phyloP scores from a whole-genome alignment of 2,888 invertebrate species.

The Lapara coniferarum region DNA sequence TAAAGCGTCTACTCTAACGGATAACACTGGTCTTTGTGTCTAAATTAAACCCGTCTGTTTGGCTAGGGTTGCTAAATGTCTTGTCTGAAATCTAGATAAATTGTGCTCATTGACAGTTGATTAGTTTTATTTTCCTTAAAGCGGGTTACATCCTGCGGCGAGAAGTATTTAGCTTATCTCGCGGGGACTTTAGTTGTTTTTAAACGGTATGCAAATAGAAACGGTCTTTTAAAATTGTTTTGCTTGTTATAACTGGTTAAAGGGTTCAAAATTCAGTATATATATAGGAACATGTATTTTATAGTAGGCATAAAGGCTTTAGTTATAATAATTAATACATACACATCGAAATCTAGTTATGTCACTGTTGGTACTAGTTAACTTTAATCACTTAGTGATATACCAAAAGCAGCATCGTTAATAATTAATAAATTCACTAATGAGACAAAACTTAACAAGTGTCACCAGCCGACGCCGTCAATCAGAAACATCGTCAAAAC shows the following conservation, averaged over 20 bases:
- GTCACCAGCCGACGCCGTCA: constrained; percentile 35
- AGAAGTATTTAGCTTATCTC: constrained; percentile 18
- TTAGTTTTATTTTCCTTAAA: constrained; percentile 17
- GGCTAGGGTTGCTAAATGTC: constrained; percentile 32
- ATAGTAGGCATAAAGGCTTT: too few species aligned
- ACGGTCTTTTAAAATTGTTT: neutral
- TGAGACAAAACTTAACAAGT: neutral
- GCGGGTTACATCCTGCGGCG: constrained; percentile 1
- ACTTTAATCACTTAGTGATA: neutral
- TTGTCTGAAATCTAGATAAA: constrained; percentile 9
- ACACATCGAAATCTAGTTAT: too few species aligned
- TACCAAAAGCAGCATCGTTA: neutral
- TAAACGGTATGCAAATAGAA: neutral
- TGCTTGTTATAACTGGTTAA: too few species aligned
- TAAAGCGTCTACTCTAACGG: constrained; percentile 38
- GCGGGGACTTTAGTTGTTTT: neutral
- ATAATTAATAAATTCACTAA: constrained; percentile 4
- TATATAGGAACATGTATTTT: neutral
- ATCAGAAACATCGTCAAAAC: constrained; percentile 47
- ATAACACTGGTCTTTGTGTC: constrained; percentile 47
- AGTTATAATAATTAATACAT: too few species aligned
- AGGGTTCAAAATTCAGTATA: too few species aligned
- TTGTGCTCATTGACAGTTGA: constrained; percentile 17
- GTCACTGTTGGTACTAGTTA: neutral
- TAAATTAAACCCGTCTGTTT: constrained; percentile 43